These are phyloP conservation scores for Tetramorium parvispinum DNA, from an alignment of 1,140 invertebrate species.

Conservation along the genomic window DNA sequence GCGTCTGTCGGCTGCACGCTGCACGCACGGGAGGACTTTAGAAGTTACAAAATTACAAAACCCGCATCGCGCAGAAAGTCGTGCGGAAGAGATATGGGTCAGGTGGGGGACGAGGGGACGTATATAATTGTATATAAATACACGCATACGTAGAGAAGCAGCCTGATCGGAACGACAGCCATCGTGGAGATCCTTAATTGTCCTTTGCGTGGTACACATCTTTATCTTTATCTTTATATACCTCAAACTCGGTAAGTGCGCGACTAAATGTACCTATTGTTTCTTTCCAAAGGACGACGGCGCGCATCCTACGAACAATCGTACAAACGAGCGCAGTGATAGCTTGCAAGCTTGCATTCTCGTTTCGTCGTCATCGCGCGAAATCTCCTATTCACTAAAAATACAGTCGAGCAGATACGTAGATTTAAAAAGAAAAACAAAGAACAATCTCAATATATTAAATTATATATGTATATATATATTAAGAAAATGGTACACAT, in stretches of 20 bases:
- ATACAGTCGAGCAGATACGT: neutral
- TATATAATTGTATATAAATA: conserved; percentile 63
- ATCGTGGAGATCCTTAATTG: conserved; percentile 48
- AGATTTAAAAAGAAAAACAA: neutral
- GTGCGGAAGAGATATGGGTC: conserved; percentile 55
- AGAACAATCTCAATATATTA: conserved; percentile 33
- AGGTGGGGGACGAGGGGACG: neutral
- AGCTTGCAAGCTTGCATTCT: neutral
- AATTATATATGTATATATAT: conserved; percentile 30
- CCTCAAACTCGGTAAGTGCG: neutral
- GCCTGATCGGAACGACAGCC: conserved; percentile 45
- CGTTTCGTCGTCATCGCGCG: neutral
- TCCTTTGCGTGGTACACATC: conserved; percentile 45
- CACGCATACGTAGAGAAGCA: conserved; percentile 50
- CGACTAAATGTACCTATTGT: neutral
- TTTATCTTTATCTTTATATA: conserved; percentile 34
- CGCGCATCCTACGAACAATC: neutral
- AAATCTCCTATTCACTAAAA: conserved; percentile 6
- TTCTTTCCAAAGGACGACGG: conserved; percentile 41
- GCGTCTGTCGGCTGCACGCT: neutral
- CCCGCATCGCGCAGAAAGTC: conserved; percentile 53
- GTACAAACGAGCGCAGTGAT: neutral
- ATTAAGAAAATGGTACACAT: conserved; percentile 26
- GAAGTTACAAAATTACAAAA: conserved; percentile 55
- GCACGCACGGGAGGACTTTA: conserved; percentile 9